phyloP scores from a whole-genome alignment of 1,140 invertebrate genomes.

The Magallana angulata region DNA sequence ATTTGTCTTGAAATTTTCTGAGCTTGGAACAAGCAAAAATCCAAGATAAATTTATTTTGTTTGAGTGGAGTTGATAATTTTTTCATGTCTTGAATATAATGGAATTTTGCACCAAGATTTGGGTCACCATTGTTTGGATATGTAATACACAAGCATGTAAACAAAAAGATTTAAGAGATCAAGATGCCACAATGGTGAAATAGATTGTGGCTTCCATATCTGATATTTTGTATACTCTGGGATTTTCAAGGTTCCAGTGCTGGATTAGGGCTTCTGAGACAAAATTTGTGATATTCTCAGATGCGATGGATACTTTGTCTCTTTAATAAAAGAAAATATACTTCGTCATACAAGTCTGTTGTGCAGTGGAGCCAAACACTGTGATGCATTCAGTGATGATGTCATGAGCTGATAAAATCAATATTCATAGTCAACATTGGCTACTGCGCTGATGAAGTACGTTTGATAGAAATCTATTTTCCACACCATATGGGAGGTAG shows the following conservation, averaged over 20 bases:
- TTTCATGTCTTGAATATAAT: not conserved
- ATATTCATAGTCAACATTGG: constrained; percentile 11
- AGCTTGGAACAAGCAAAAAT: no score
- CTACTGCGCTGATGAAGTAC: not conserved
- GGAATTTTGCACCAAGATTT: constrained; percentile 15
- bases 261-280: not conserved
- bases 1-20: no score
- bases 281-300: not conserved
- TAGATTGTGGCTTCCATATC: constrained; percentile 14
- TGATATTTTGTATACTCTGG: not conserved
- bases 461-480: not conserved
- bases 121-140: constrained; percentile 17
- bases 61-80: no score
- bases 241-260: not conserved
- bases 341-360: not conserved
- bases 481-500: constrained; percentile 9
- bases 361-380: not conserved
- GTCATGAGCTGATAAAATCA: not conserved
- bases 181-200: not conserved
- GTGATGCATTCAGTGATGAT: not conserved
- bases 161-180: constrained; percentile 11
- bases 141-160: not conserved
- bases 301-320: no score
- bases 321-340: not conserved
- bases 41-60: no score